Percentiles rank a stretch among this genome's conserved stretches.
phyloP scores from a whole-genome alignment of 1,140 invertebrate species.

The Elymnias hypermnestra region DNA sequence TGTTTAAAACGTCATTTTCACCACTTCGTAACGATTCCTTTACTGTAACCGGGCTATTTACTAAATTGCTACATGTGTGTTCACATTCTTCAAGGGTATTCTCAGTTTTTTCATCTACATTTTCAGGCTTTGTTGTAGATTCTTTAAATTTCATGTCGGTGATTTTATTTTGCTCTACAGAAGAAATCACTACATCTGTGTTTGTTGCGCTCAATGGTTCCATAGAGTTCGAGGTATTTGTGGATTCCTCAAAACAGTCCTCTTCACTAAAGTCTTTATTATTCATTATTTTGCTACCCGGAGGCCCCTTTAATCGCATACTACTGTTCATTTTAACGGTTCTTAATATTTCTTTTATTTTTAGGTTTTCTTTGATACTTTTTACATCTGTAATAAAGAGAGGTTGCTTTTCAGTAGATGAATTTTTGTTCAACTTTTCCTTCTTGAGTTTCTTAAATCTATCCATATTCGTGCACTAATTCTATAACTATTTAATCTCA shows the following conservation, averaged over 20 bases:
- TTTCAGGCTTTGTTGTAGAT: neutral
- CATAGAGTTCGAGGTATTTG: neutral
- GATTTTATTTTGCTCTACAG: neutral
- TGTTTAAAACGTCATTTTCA: too few relatives aligned
- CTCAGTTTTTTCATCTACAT: conserved; percentile 5
- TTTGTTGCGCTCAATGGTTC: conserved; percentile 35
- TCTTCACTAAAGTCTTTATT: conserved; percentile 52
- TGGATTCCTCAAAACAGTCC: conserved; percentile 34
- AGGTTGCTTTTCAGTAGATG: conserved; percentile 33
- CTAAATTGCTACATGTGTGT: neutral
- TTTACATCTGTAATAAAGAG: conserved; percentile 49
- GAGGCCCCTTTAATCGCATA: conserved; percentile 49
- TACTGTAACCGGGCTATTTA: neutral
- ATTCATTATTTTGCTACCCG: conserved; percentile 49
- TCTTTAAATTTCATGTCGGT: neutral
- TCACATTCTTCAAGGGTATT: neutral
- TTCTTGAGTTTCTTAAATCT: conserved; percentile 50
- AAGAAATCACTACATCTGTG: conserved; percentile 27
- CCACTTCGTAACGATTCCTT: too few relatives aligned
- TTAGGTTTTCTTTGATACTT: conserved; percentile 58
- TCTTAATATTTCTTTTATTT: conserved; percentile 61
- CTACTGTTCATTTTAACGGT: conserved; percentile 66
- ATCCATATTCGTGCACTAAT: conserved; percentile 37
- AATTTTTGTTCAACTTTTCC: conserved; percentile 36
- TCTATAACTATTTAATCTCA: neutral